A percentile compares a stretch with the other conserved stretches of the same genome.
Evolutionary conservation across 37 sponge, comb jelly and placozoan genomes (phyloP).

Genomic region (Haliclona indistincta): DNA sequence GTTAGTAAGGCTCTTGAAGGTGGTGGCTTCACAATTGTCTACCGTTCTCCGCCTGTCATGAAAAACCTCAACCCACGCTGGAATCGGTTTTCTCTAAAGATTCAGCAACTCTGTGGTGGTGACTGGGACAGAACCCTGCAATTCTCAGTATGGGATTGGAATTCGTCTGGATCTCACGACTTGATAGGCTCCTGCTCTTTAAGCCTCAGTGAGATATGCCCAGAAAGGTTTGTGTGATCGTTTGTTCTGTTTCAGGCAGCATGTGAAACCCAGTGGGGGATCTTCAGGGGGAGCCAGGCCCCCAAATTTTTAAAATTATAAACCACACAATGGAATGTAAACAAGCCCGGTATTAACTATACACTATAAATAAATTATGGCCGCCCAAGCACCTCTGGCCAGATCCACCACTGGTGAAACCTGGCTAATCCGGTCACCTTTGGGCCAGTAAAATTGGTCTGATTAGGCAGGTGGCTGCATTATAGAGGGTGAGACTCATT

Average conservation of each 20-base stretch:
- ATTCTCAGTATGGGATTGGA: constrained; percentile 90
- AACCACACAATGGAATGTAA: too few relatives aligned
- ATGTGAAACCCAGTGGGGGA: background rate
- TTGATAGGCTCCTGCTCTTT: constrained; percentile 63
- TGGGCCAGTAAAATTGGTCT: too few relatives aligned
- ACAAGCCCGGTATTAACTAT: too few relatives aligned
- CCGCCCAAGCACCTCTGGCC: background rate
- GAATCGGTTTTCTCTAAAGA: constrained; percentile 57
- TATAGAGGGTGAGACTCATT: too few relatives aligned
- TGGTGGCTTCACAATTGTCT: constrained; percentile 70
- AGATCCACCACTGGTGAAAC: background rate
- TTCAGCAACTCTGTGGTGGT: constrained; percentile 82
- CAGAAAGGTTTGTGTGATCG: constrained; percentile 49
- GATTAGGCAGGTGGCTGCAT: too few relatives aligned
- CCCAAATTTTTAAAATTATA: too few relatives aligned
- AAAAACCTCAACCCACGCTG: constrained; percentile 90
- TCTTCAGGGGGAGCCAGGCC: too few relatives aligned
- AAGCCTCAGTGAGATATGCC: constrained; percentile 63
- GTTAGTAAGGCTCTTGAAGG: constrained; percentile 80
- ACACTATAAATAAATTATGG: too few relatives aligned
- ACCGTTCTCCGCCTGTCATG: constrained; percentile 71
- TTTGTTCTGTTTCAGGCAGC: background rate
- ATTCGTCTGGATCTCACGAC: constrained; percentile 78
- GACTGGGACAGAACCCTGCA: constrained; percentile 81
- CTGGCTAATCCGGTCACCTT: too few relatives aligned